These are phyloP conservation scores for Saccostrea glomerata DNA, from an alignment of 1,140 invertebrate species.

Conservation along the genomic window DNA sequence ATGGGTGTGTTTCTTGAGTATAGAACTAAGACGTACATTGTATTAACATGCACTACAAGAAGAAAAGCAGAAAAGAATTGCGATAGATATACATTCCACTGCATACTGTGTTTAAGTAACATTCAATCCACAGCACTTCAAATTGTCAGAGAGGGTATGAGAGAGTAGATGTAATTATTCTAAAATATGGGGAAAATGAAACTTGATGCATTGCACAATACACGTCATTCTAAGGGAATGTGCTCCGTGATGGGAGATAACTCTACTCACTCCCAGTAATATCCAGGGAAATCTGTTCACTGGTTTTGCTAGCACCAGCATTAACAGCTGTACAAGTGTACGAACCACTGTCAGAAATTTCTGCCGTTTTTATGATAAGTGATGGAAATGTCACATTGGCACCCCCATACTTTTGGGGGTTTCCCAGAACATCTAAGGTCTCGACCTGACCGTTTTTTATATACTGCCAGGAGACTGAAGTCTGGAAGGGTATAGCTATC, in stretches of 20 bases:
- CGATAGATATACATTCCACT: background rate
- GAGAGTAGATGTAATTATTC: background rate
- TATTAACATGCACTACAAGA: conserved; percentile 27
- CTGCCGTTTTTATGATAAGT: conserved; percentile 36
- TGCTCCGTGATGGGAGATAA: background rate
- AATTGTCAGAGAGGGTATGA: background rate
- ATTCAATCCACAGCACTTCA: conserved; percentile 29
- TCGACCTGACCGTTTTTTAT: background rate
- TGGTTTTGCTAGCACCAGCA: conserved; percentile 4
- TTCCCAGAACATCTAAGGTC: background rate
- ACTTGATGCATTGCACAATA: conserved; percentile 8
- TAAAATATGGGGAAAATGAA: background rate
- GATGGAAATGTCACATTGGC: conserved; percentile 40
- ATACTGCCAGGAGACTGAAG: conserved; percentile 36
- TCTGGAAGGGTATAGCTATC: conserved; percentile 38
- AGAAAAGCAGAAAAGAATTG: background rate
- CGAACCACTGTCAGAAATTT: background rate
- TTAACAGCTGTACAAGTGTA: conserved; percentile 41
- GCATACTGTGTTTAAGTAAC: background rate
- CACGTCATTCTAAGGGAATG: background rate
- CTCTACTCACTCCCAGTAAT: conserved; percentile 49
- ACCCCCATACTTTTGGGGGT: conserved; percentile 36
- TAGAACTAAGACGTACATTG: background rate
- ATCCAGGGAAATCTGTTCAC: conserved; percentile 25
- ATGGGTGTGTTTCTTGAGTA: conserved; percentile 37